Evolutionary conservation across 2,888 invertebrate genomes (phyloP), one percentile per base, ranked within the genome.

Genomic region (Drosophila quinaria): DNA sequence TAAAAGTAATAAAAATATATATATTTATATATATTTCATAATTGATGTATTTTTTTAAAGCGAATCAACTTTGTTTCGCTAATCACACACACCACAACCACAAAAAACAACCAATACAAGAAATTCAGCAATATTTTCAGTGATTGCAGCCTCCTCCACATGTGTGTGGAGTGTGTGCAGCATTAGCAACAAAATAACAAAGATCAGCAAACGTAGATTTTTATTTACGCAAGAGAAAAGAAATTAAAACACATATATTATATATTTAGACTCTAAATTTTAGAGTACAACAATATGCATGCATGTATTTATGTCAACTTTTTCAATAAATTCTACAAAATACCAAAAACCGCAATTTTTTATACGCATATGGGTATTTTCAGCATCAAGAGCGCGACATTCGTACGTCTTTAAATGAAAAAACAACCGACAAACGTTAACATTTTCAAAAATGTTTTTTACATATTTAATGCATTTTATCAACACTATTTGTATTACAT

Each of bases 271-370:
- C 22, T 22, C 22, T 22, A 22, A 22, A 22, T 22, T 22, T 22
- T 22, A 91, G 91, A 91, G 91, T 91, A 89, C 78, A 89, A 81
- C 87, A 90, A 87, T 90, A 90, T 89, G 91, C 91, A 91, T 91
- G 91, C 91, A 91, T 91, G 91, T 91, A 91, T 91, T 91, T 91
- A 91, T 91, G 91, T 91, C 91, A 90, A 90, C 89, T 91, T 91
- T 91, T 91, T 91, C 86, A 91, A 91, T 91, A 91, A 91, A 91
- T 91, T 90, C 87, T 83, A 82, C 76, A 81, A 83, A 84, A 87
- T 78, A 55, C 54, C 37, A 33, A 51, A 66, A 50, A 31, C 13
- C 9, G 9, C 13, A 29, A 19, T 6, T 33, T n/a, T 6, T 13
- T 35, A 8, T 10, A 37, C 15, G 11, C 11, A 33, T 29, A 2